These are phyloP conservation scores for Sphinx pinastri DNA, from an alignment of 2,888 invertebrate species.

Conservation along the genomic window DNA sequence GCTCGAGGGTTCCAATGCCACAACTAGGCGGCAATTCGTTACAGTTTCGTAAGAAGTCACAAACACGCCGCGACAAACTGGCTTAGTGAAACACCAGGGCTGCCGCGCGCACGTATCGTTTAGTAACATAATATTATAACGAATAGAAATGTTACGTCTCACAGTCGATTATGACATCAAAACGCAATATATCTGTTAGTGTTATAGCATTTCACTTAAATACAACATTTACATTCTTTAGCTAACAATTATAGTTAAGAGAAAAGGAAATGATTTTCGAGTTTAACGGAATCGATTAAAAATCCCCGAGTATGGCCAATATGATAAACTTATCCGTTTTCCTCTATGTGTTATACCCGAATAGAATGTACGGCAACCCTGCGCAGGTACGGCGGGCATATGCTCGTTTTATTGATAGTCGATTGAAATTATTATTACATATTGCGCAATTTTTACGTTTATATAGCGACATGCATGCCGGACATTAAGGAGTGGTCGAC, in stretches of 20 bases:
- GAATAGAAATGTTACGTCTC: neutral
- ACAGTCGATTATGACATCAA: neutral
- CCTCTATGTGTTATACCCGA: neutral
- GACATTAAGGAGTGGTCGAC: slow-evolving; percentile 61
- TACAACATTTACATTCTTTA: neutral
- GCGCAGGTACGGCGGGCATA: slow-evolving; percentile 1
- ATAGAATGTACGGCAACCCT: slow-evolving; percentile 5
- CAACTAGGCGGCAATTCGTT: slow-evolving; percentile 51
- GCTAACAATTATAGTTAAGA: neutral
- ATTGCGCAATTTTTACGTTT: slow-evolving; percentile 53
- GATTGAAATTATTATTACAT: slow-evolving; percentile 57
- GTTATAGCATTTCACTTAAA: neutral
- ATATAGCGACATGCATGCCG: slow-evolving; percentile 53
- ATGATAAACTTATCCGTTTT: neutral
- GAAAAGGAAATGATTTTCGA: neutral
- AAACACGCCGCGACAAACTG: slow-evolving; percentile 51
- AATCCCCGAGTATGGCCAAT: neutral
- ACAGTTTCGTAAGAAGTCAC: slow-evolving; percentile 60
- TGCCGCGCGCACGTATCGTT: slow-evolving; percentile 4
- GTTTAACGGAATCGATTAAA: slow-evolving; percentile 4
- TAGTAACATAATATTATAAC: slow-evolving; percentile 31
- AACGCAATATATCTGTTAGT: too few species aligned
- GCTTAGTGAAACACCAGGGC: slow-evolving; percentile 30
- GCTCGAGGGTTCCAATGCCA: slow-evolving; percentile 61
- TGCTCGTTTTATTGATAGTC: slow-evolving; percentile 55